Evolutionary conservation across 2,888 invertebrate species (phyloP), one percentile per base, ranked within the genome.

Genomic region (Nymphalis polychloros): DNA sequence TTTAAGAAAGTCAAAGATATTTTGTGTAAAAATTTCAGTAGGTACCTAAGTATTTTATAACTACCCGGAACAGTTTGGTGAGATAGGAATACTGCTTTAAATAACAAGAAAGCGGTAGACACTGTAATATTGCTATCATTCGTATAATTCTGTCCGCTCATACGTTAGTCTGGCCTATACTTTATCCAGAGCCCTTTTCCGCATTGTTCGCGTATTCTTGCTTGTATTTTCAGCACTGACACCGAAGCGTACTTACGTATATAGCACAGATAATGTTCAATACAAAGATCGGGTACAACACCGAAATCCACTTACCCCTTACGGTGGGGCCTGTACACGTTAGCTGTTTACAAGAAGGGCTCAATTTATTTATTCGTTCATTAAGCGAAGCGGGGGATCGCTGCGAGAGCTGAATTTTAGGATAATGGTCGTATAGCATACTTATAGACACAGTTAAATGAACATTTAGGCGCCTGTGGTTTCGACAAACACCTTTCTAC

Each of bases 251-350:
- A 67, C 67, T 72, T 67, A 72, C 69, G 49, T 63, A 69, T 69
- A 70, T 64, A 67, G 74, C 74, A 82, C 79, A 85, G 81, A 84
- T 81, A 86, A 82, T 82, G 81, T 86, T 79, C 77, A 81, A 80
- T 81, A 84, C 81, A 85, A 83, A 75, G 76, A 88, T 89, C 86
- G 81, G 82, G 84, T 85, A 82, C 85, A 85, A 92, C 92, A 92
- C 89, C 90, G 86, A 92, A 92, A 91, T 86, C 90, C 92, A 92
- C 92, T 92, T 92, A 92, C 90, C 90, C 90, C 90, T 87, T 90
- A 86, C 90, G 84, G 88, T 82, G 88, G 86, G 81, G 81, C 83
- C 84, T 85, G 84, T 88, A 85, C 83, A 81, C 84, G 82, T 81
- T 82, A 79, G 83, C 83, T 88, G 89, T 88, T 88, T 89, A 90